A percentile compares a stretch with the other conserved stretches of the same genome.
Conservation (phyloP, 1,140 invertebrate species). For the Colletes latitarsis region DNA sequence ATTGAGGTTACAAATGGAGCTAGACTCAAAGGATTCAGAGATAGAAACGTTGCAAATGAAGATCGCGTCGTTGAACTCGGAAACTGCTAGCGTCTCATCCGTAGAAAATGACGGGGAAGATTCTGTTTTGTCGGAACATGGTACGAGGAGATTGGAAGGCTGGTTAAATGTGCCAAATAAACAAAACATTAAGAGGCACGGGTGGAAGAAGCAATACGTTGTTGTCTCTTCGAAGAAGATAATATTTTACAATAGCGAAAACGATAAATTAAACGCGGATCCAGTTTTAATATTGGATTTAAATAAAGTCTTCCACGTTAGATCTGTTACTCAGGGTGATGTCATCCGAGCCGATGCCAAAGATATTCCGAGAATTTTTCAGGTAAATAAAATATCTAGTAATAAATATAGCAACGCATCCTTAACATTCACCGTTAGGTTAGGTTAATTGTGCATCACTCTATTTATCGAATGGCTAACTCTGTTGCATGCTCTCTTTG, state of each 20-base stretch:
- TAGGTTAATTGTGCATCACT: neutral
- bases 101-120: constrained; percentile 93
- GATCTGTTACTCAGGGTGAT: constrained; percentile 98
- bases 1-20: constrained; percentile 94
- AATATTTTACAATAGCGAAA: constrained; percentile 98
- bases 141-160: constrained; percentile 88
- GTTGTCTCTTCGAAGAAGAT: constrained; percentile 98
- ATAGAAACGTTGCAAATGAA: constrained; percentile 95
- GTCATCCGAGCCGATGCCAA: constrained; percentile 98
- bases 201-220: constrained; percentile 98
- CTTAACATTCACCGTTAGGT: no score
- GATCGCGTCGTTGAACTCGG: constrained; percentile 88
- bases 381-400: constrained; percentile 81
- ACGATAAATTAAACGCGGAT: constrained; percentile 96
- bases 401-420: neutral
- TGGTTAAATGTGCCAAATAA: constrained; percentile 98
- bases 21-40: constrained; percentile 97
- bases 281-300: constrained; percentile 97
- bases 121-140: constrained; percentile 83
- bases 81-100: constrained; percentile 94
- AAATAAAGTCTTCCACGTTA: constrained; percentile 99
- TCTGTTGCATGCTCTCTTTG: neutral
- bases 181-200: constrained; percentile 96
- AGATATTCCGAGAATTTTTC: constrained; percentile 99
- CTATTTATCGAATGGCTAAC: neutral